These are phyloP conservation scores for Cephus runcator DNA, from an alignment of 2,888 invertebrate genomes.

Conservation along the genomic window DNA sequence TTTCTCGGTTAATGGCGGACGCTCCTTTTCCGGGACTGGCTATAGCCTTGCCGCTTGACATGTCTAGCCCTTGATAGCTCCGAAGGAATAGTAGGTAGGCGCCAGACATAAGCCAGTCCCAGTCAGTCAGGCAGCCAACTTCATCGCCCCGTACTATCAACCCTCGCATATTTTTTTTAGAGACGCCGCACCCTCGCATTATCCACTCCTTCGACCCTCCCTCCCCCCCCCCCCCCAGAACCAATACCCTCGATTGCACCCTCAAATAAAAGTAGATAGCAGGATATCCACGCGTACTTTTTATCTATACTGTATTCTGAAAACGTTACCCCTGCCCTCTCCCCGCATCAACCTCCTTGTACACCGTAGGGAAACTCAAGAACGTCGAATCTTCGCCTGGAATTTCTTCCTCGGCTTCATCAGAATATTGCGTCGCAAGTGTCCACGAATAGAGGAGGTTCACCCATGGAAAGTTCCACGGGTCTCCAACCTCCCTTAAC, in stretches of 20 bases:
- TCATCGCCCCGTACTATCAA: not conserved
- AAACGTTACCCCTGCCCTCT: not conserved
- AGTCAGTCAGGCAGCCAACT: not conserved
- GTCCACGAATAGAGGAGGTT: slow-evolving; percentile 11
- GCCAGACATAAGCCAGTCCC: not conserved
- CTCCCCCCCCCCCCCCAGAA: not conserved
- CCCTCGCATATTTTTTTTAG: not conserved
- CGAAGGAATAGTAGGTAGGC: not conserved
- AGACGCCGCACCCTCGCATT: not conserved
- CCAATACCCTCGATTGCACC: not conserved
- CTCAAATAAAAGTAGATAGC: not conserved
- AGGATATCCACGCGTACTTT: not conserved
- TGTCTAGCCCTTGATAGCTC: not conserved
- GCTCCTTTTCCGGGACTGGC: not conserved
- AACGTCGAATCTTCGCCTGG: not conserved
- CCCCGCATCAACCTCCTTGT: not conserved
- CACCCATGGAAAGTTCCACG: not conserved
- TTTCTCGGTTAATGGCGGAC: not conserved
- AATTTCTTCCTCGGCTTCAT: slow-evolving; percentile 10
- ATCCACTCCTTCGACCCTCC: not conserved
- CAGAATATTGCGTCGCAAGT: slow-evolving; percentile 16
- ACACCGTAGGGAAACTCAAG: not conserved
- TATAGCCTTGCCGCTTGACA: not conserved
- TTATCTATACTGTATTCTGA: not conserved
- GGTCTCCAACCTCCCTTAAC: not conserved